Evolutionary conservation across 2,797 vertebrate genomes (phyloP).

Genomic region (Hypotaenidia philippensis): DNA sequence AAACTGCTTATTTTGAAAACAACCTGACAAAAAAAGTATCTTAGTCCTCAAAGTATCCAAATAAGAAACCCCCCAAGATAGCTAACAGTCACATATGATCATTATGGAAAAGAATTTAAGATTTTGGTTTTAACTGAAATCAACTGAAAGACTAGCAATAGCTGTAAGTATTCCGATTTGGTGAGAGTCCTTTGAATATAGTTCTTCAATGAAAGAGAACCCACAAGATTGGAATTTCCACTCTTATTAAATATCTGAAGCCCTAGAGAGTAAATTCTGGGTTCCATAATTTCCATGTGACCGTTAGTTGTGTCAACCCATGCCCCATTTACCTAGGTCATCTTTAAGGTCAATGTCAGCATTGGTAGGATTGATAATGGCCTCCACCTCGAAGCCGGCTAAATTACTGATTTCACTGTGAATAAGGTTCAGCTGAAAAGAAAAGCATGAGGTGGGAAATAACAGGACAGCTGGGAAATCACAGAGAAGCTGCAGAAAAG

Average conservation of each 20-base stretch:
- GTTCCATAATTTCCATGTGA: constrained; percentile 85
- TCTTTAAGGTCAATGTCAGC: constrained; percentile 99
- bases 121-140: constrained; percentile 4
- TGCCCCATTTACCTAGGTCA: constrained; percentile 95
- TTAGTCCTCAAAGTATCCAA: constrained; percentile 73
- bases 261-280: constrained; percentile 76
- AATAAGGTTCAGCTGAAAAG: constrained; percentile 98
- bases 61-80: constrained; percentile 79
- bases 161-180: background rate
- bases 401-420: constrained; percentile 99
- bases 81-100: constrained; percentile 84
- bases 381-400: constrained; percentile 99
- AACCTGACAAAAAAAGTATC: constrained; percentile 75
- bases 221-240: constrained; percentile 49
- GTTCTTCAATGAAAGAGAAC: background rate
- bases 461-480: constrained; percentile 90
- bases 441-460: constrained; percentile 89
- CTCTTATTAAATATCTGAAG: constrained; percentile 13
- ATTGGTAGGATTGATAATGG: constrained; percentile 99
- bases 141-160: constrained; percentile 27
- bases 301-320: constrained; percentile 83
- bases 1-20: constrained; percentile 82
- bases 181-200: background rate
- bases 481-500: constrained; percentile 81
- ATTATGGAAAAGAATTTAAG: constrained; percentile 85